Conservation (phyloP, 2,888 invertebrate genomes). For the Amphipyra berbera region DNA sequence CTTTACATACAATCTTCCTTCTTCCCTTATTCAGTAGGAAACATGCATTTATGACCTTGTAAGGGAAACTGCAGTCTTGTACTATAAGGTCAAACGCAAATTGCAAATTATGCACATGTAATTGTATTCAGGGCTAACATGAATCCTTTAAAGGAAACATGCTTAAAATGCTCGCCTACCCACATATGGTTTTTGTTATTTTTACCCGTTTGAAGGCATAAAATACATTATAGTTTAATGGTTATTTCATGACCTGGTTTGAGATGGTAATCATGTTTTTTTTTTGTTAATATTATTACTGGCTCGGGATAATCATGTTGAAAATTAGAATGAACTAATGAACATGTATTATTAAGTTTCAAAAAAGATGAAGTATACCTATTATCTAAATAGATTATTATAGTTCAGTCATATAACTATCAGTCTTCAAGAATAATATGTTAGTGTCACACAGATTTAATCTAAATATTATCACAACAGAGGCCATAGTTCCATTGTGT, state of each 20-base stretch:
- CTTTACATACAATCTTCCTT: conserved; percentile 34
- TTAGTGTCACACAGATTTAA: too few relatives aligned
- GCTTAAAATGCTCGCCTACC: conserved; percentile 24
- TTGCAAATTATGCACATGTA: conserved; percentile 60
- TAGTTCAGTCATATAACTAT: not conserved
- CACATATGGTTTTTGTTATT: conserved; percentile 38
- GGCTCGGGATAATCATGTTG: too few relatives aligned
- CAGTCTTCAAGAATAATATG: too few relatives aligned
- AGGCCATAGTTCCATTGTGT: not conserved
- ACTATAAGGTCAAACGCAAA: conserved; percentile 63
- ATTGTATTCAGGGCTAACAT: conserved; percentile 77
- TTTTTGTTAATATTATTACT: too few relatives aligned
- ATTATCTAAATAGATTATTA: not conserved
- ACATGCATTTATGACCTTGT: conserved; percentile 64
- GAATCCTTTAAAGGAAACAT: conserved; percentile 70
- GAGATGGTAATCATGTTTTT: not conserved
- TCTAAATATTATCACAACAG: too few relatives aligned
- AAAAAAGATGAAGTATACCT: too few relatives aligned
- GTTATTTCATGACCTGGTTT: not conserved
- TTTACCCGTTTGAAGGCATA: conserved; percentile 20
- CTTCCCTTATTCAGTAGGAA: conserved; percentile 26
- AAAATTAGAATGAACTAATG: too few relatives aligned
- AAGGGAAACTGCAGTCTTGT: conserved; percentile 63
- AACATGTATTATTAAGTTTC: too few relatives aligned
- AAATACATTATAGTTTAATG: not conserved